phyloP scores from a whole-genome alignment of 2,888 invertebrate species.

The Lomographa bimaculata region DNA sequence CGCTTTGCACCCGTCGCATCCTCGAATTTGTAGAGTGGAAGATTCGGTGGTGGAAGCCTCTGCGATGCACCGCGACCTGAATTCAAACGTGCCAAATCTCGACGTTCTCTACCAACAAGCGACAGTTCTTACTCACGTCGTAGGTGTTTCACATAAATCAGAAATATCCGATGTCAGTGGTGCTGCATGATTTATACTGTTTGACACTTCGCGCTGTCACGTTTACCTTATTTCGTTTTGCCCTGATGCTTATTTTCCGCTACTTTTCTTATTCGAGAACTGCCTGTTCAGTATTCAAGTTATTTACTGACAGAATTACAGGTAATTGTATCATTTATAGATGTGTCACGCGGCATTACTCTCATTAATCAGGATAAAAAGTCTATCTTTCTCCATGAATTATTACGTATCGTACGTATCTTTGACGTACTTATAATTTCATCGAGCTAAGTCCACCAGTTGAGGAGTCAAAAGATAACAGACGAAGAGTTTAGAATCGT shows the following conservation, averaged over 20 bases:
- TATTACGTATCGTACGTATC: no score
- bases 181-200: conserved; percentile 38
- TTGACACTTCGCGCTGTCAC: conserved; percentile 38
- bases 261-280: conserved; percentile 20
- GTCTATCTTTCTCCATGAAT: no score
- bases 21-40: conserved; percentile 70
- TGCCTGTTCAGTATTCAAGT: conserved; percentile 17
- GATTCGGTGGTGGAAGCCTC: conserved; percentile 39
- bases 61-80: conserved; percentile 59
- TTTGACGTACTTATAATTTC: no score
- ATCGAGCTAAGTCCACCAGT: no score
- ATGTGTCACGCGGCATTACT: no score
- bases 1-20: conserved; percentile 63
- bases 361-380: no score
- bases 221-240: conserved; percentile 29
- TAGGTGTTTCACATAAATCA: no score
- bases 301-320: no score
- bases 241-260: conserved; percentile 20
- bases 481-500: no score
- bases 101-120: conserved; percentile 48
- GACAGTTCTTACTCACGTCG: conserved; percentile 37
- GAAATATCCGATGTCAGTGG: no score
- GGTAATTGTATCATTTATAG: no score
- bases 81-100: conserved; percentile 62
- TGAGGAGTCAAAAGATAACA: no score